Percentiles rank a stretch among this genome's conserved stretches.
Evolutionary conservation across 2,888 invertebrate genomes (phyloP).

Genomic region (Drosophila prolongata): DNA sequence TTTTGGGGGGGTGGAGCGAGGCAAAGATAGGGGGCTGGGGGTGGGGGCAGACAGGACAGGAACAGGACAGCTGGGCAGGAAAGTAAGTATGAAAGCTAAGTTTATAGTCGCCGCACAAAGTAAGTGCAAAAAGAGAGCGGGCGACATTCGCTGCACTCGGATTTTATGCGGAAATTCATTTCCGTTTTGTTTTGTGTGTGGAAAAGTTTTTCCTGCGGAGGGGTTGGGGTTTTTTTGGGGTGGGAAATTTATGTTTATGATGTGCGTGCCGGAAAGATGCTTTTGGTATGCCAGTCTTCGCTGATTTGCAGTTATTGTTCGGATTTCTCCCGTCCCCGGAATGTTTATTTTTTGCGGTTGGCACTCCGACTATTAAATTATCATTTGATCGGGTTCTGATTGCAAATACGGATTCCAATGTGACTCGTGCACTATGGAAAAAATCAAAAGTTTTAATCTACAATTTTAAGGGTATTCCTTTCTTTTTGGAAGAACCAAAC

Average conservation of each 20-base stretch:
- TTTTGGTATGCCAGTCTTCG: conserved; percentile 61
- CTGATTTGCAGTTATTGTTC: conserved; percentile 72
- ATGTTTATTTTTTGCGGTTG: conserved; percentile 34
- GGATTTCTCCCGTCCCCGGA: conserved; percentile 21
- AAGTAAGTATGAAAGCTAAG: conserved; percentile 67
- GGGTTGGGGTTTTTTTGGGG: not conserved
- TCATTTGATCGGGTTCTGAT: conserved; percentile 19
- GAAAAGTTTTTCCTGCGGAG: conserved; percentile 51
- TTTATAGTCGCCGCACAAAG: conserved; percentile 65
- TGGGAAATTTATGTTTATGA: conserved; percentile 72
- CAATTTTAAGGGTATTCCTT: no score
- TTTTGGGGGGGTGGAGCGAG: conserved; percentile 9
- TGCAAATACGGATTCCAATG: conserved; percentile 1
- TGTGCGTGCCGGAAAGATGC: conserved; percentile 70
- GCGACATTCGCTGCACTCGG: conserved; percentile 53
- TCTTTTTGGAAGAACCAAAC: no score
- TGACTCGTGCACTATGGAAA: not conserved
- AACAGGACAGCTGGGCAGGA: conserved; percentile 60
- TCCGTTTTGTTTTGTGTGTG: conserved; percentile 61
- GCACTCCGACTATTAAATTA: conserved; percentile 17
- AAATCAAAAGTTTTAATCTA: not conserved
- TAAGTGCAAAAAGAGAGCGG: conserved; percentile 30
- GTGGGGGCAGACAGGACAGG: conserved; percentile 35
- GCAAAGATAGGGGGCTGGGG: not conserved
- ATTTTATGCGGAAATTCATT: conserved; percentile 75